Evolutionary conservation across 2,888 invertebrate genomes (phyloP).

Genomic region (Orthosia incerta): DNA sequence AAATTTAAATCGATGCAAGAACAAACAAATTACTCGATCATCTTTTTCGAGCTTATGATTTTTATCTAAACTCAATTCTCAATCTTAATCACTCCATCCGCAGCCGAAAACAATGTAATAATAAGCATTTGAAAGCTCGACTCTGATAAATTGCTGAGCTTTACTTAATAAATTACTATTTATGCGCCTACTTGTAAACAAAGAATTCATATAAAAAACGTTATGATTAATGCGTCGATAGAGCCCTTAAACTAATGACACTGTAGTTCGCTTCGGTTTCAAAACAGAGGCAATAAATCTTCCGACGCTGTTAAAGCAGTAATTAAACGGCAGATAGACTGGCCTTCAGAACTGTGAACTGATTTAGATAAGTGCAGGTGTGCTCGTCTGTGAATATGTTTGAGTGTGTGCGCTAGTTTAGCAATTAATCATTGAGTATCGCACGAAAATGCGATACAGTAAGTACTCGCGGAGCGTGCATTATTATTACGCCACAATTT

Average conservation of each 20-base stretch:
- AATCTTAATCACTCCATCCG: constrained; percentile 45
- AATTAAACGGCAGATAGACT: constrained; percentile 61
- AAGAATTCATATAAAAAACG: constrained; percentile 74
- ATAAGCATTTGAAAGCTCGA: constrained; percentile 57
- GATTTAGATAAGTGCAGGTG: constrained; percentile 58
- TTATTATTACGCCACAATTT: too few species aligned
- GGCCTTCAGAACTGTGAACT: constrained; percentile 54
- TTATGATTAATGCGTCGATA: constrained; percentile 79
- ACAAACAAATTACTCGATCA: constrained; percentile 20
- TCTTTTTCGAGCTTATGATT: constrained; percentile 5
- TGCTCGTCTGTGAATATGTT: constrained; percentile 32
- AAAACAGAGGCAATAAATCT: constrained; percentile 82
- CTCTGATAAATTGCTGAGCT: constrained; percentile 71
- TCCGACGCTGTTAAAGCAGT: constrained; percentile 67
- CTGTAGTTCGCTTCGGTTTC: constrained; percentile 78
- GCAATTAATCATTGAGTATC: constrained; percentile 55
- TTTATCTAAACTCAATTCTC: constrained; percentile 17
- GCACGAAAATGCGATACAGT: constrained; percentile 5
- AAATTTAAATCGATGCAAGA: constrained; percentile 6
- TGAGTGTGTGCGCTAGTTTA: constrained; percentile 41
- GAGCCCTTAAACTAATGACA: constrained; percentile 83
- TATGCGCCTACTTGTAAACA: constrained; percentile 74
- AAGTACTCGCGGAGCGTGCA: too few species aligned
- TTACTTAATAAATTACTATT: constrained; percentile 74
- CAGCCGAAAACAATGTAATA: constrained; percentile 48